Evolutionary conservation across 2,797 vertebrate species (phyloP), one percentile per base, ranked within the genome.

Genomic region (Champsocephalus esox): DNA sequence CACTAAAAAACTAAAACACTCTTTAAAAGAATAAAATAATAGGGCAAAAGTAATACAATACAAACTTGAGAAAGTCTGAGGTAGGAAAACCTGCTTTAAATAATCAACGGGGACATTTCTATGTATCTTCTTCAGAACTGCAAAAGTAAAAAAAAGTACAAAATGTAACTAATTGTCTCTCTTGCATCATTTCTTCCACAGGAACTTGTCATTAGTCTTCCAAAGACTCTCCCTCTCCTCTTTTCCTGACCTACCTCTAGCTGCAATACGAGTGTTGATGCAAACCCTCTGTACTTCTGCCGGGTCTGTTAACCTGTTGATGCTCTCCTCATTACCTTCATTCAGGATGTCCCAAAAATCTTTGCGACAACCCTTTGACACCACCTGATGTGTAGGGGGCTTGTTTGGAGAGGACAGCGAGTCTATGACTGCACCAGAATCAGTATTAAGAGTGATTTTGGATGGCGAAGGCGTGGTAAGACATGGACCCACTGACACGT

Each of bases 331-430:
- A 13, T 96, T 96, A 45, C 96, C 96, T 64, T 99, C 97, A 74
- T 93, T 95, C 77, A 99, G 85, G 79, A 99, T 96, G 90, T 99
- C 98, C 98, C 98, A 99, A 91, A 99, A 96, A 90, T 98, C 97
- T 92, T 96, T 99, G 67, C 93, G 80, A 75, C 79, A 90, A 32
- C 66, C 90, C 77, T 94, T 96, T 38, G 92, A 75, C 83, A 93
- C 95, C 83, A 21, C 55, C 43, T 55, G 69, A 10, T 21, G 79
- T 21, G 55, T 6, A 1, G 54, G 7, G 57, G 43, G 8, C 43
- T 45, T 55, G 48, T 46, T 61, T 16, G 41, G 43, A 44, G 41
- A 41, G 10, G 59, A 45, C 1, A 14, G 17, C 24, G 77, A 14
- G 46, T 57, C 70, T 5, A 41, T 1, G 17, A 28, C 10, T 43